These are phyloP conservation scores for Euproctis similis DNA, from an alignment of 2,888 invertebrate genomes.

Conservation along the genomic window DNA sequence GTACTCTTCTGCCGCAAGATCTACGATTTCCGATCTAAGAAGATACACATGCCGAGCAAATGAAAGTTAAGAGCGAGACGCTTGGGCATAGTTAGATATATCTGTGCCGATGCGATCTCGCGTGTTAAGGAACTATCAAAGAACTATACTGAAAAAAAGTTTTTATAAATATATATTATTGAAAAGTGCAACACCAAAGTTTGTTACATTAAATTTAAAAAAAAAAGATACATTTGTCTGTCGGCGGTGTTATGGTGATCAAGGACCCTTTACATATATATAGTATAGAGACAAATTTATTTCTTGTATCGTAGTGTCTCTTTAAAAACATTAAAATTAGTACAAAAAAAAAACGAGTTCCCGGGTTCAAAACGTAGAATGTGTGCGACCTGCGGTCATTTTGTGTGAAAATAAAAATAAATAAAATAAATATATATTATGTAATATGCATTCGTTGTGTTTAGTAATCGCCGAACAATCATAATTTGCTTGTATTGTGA, in stretches of 20 bases:
- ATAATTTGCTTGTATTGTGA: conserved; percentile 59
- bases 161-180: conserved; percentile 23
- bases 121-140: too few species aligned
- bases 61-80: conserved; percentile 30
- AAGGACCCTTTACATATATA: too few species aligned
- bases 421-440: conserved; percentile 18
- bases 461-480: conserved; percentile 48
- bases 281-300: conserved; percentile 13
- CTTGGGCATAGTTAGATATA: conserved; percentile 27
- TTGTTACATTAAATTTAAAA: too few species aligned
- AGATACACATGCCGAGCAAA: conserved; percentile 74
- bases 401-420: conserved; percentile 34
- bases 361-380: conserved; percentile 49
- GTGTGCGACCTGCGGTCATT: conserved; percentile 46
- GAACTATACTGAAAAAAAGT: conserved; percentile 13
- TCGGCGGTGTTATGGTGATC: conserved; percentile 15
- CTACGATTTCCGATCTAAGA: conserved; percentile 94
- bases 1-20: conserved; percentile 95
- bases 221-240: conserved; percentile 13
- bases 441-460: conserved; percentile 39
- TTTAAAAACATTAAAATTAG: conserved; percentile 49
- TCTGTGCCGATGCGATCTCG: conserved; percentile 20
- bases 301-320: conserved; percentile 38
- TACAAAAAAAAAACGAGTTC: conserved; percentile 54
- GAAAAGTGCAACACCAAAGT: conserved; percentile 46